These are phyloP conservation scores for Petrocephalus sullivani DNA, from an alignment of 2,797 vertebrate genomes.

Conservation along the genomic window DNA sequence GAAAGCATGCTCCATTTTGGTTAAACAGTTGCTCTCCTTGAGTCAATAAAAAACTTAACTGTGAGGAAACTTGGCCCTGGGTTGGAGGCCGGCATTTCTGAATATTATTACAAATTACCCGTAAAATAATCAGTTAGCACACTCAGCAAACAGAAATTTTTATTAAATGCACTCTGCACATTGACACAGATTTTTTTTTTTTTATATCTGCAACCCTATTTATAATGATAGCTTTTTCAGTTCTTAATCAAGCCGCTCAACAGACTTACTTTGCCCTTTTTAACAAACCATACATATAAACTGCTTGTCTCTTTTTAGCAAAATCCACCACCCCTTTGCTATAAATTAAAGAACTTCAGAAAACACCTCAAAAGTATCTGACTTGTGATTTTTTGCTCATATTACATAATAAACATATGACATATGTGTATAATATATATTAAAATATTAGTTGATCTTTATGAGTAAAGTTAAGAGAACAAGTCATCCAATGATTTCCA, in stretches of 20 bases:
- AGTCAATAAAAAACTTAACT: constrained; percentile 38
- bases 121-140: not conserved
- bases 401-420: too few relatives aligned
- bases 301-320: not conserved
- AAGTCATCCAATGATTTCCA: not conserved
- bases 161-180: not conserved
- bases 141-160: not conserved
- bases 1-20: not conserved
- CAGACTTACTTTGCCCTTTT: not conserved
- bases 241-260: not conserved
- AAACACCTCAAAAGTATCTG: not conserved
- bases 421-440: not conserved
- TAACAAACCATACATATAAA: not conserved
- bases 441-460: not conserved
- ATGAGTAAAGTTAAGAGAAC: not conserved
- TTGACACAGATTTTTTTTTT: not conserved
- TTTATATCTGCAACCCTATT: not conserved
- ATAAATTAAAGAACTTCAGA: not conserved
- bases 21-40: constrained; percentile 19
- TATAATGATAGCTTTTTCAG: not conserved
- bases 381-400: not conserved
- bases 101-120: not conserved
- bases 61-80: constrained; percentile 23
- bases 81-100: not conserved
- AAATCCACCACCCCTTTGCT: not conserved